These are phyloP conservation scores for Chamaea fasciata DNA, from an alignment of 2,113 vertebrate species.

Conservation along the genomic window DNA sequence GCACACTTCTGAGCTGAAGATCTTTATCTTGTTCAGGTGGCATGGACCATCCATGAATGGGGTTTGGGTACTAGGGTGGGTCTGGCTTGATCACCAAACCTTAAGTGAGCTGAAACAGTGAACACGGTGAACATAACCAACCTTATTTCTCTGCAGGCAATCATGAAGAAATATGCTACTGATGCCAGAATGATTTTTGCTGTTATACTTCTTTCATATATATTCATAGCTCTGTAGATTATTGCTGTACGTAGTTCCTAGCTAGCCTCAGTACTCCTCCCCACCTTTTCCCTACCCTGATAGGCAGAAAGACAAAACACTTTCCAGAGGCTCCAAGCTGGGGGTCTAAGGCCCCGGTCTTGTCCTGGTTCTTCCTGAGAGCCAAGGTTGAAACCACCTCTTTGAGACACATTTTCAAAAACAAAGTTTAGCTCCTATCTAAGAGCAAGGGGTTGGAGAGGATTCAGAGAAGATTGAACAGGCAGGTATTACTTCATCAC, in stretches of 20 bases:
- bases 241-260: neutral
- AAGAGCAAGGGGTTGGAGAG: too few species aligned
- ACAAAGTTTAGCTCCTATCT: neutral
- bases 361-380: neutral
- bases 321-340: neutral
- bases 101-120: neutral
- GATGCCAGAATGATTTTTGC: neutral
- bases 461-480: neutral
- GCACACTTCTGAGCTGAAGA: neutral
- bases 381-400: neutral
- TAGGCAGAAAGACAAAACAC: neutral
- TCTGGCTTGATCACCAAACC: neutral
- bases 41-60: neutral
- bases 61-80: neutral
- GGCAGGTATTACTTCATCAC: neutral
- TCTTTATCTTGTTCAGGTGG: too few species aligned
- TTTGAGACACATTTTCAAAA: neutral
- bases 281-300: neutral
- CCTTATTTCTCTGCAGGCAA: slow-evolving; percentile 58
- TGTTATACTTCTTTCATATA: neutral
- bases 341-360: neutral
- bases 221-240: neutral
- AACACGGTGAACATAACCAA: neutral
- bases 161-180: slow-evolving; percentile 81
- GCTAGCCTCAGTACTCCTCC: neutral